phyloP scores from a whole-genome alignment of 2,113 vertebrate species.

The Athene cunicularia region DNA sequence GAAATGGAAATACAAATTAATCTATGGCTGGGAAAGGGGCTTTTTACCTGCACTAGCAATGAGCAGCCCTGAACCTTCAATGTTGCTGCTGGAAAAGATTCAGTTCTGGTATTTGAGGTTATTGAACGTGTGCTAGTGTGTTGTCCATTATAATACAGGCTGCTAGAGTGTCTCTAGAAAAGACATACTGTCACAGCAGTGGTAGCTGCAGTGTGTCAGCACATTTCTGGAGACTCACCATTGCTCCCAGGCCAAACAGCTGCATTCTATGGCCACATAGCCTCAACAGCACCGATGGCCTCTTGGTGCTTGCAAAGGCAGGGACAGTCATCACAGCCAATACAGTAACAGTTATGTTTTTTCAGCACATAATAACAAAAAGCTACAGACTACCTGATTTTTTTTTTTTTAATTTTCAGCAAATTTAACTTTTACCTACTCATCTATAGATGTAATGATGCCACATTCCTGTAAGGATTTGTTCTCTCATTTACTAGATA shows the following conservation, averaged over 20 bases:
- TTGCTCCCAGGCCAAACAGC: background rate
- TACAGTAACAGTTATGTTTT: background rate
- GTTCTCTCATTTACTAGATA: background rate
- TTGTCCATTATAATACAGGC: background rate
- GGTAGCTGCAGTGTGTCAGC: background rate
- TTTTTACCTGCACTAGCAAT: background rate
- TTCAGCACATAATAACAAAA: background rate
- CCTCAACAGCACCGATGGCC: background rate
- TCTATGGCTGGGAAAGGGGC: rapidly evolving
- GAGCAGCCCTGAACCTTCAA: background rate
- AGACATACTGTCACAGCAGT: background rate
- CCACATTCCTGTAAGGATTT: background rate
- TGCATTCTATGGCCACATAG: rapidly evolving
- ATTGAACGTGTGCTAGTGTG: rapidly evolving
- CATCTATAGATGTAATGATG: background rate
- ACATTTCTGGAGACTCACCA: background rate
- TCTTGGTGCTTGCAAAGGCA: rapidly evolving
- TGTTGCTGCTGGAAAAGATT: background rate
- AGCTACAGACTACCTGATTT: background rate
- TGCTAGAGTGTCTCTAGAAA: background rate
- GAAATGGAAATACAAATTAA: background rate
- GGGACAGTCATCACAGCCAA: background rate
- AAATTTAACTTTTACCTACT: background rate
- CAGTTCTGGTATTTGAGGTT: background rate
- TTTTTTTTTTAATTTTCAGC: background rate